Evolutionary conservation across 2,888 invertebrate genomes (phyloP).

Genomic region (Julus scandinavius): DNA sequence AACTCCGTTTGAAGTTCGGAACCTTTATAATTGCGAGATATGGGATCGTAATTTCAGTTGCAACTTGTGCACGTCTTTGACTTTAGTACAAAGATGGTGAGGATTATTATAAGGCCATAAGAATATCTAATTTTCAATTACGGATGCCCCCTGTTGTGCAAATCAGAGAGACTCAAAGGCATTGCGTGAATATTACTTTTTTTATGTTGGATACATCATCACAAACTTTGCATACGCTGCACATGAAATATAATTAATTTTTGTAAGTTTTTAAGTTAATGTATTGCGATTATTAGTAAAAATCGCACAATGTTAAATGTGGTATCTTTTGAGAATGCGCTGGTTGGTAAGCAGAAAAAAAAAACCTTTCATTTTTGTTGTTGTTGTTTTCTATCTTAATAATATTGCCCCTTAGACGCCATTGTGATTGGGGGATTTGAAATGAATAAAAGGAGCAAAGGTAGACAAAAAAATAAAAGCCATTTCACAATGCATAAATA

Average conservation of each 20-base stretch:
- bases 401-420: neutral
- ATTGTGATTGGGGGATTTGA: slow-evolving; percentile 4
- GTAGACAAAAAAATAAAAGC: neutral
- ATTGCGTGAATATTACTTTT: neutral
- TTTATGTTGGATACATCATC: neutral
- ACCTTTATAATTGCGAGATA: neutral
- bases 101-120: neutral
- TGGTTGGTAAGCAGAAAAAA: neutral
- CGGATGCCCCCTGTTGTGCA: neutral
- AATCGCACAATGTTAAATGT: too few species aligned
- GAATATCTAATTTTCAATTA: neutral
- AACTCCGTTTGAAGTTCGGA: neutral
- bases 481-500: neutral
- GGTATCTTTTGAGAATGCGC: too few species aligned
- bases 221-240: neutral
- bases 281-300: too few species aligned
- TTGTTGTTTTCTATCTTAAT: neutral
- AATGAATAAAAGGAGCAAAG: neutral
- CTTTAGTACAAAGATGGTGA: neutral
- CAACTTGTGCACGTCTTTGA: neutral
- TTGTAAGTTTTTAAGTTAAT: too few species aligned
- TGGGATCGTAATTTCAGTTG: neutral
- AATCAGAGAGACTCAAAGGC: neutral
- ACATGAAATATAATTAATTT: too few species aligned
- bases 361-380: neutral